These are phyloP conservation scores for Urophycis tenuis DNA, from an alignment of 2,797 vertebrate genomes.

Conservation along the genomic window DNA sequence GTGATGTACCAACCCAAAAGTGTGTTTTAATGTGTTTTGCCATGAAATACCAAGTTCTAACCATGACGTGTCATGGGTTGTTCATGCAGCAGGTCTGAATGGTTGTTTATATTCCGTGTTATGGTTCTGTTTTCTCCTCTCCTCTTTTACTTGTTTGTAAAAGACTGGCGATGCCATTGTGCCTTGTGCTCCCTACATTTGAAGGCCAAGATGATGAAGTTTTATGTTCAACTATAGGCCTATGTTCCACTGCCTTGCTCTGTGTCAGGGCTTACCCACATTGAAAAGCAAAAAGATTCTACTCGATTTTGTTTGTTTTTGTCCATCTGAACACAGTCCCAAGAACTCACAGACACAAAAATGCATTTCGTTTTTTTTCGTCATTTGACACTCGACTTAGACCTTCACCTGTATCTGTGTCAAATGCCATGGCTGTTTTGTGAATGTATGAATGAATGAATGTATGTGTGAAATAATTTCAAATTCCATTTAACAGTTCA, in stretches of 20 bases:
- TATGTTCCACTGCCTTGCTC: background rate
- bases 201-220: background rate
- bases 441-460: too few species aligned
- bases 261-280: background rate
- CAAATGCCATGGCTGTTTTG: conserved; percentile 50
- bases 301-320: too few species aligned
- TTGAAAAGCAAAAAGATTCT: background rate
- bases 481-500: conserved; percentile 27
- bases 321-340: too few species aligned
- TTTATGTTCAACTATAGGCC: background rate
- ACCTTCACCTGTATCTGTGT: background rate
- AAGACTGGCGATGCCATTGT: background rate
- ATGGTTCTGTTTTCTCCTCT: background rate
- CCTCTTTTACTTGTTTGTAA: background rate
- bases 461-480: too few species aligned
- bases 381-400: conserved; percentile 4
- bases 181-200: background rate
- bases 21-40: background rate
- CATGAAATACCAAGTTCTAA: background rate
- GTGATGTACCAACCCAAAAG: background rate
- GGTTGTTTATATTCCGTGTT: background rate
- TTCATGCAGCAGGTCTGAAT: background rate
- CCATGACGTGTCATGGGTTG: background rate
- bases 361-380: conserved; percentile 11
- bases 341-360: background rate